Conservation (phyloP, 2,888 invertebrate species). For the Quadroppia sp. region DNA sequence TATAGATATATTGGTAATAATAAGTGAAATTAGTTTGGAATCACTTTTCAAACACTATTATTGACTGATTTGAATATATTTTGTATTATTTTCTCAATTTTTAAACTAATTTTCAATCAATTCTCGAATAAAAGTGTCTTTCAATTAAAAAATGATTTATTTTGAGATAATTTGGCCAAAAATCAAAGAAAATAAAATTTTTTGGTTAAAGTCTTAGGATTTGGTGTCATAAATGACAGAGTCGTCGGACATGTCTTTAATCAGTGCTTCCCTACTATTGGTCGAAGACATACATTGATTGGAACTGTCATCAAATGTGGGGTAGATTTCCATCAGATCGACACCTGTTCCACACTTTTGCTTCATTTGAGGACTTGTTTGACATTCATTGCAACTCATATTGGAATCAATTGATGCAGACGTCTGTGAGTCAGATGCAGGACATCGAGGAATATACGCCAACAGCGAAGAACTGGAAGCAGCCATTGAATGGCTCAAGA, state of each 20-base stretch:
- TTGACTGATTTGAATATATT: no score
- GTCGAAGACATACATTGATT: slow-evolving; percentile 2
- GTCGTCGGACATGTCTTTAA: not conserved
- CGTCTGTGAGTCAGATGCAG: not conserved
- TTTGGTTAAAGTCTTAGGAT: no score
- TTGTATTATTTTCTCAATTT: no score
- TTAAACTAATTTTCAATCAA: no score
- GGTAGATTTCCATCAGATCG: not conserved
- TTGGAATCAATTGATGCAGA: not conserved
- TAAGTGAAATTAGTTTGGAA: no score
- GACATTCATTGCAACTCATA: slow-evolving; percentile 20
- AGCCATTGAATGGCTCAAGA: slow-evolving; percentile 19
- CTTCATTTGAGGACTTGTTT: not conserved
- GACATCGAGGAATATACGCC: slow-evolving; percentile 4
- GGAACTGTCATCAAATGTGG: not conserved
- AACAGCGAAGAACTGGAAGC: slow-evolving; percentile 21
- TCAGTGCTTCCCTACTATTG: slow-evolving; percentile 14
- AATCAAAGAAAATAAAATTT: not conserved
- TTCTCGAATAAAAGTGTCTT: no score
- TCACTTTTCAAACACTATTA: no score
- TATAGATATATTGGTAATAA: no score
- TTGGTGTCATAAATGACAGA: not conserved
- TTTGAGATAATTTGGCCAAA: not conserved
- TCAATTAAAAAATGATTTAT: not conserved
- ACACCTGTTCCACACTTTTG: not conserved